phyloP scores from a whole-genome alignment of 2,797 vertebrate genomes.

The Galagoides demidoff region DNA sequence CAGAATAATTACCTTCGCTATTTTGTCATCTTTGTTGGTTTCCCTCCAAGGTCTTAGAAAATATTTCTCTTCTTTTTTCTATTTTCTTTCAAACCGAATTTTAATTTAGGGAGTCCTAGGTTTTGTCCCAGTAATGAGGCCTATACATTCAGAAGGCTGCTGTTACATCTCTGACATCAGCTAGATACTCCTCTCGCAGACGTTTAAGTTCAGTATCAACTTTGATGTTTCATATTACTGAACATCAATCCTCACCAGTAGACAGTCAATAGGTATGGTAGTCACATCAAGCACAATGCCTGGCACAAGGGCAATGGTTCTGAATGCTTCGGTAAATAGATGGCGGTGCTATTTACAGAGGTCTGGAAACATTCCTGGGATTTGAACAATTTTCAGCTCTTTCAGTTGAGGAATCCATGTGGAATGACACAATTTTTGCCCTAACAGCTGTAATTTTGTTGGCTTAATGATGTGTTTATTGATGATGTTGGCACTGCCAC shows the following conservation, averaged over 20 bases:
- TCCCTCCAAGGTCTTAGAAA: not conserved
- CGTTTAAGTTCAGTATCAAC: not conserved
- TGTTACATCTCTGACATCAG: not conserved
- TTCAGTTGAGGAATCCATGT: conserved; percentile 36
- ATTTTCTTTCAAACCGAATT: not conserved
- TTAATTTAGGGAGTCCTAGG: not conserved
- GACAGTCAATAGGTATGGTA: not conserved
- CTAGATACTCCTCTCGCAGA: not conserved
- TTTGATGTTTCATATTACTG: conserved; percentile 10
- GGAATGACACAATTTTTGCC: conserved; percentile 32
- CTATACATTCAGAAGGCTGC: not conserved
- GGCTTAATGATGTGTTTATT: conserved; percentile 64
- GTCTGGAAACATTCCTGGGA: conserved; percentile 26
- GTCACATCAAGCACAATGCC: not conserved
- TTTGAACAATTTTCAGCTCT: conserved; percentile 54
- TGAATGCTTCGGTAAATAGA: conserved; percentile 20
- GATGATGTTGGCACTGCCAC: conserved; percentile 16
- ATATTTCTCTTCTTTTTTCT: not conserved
- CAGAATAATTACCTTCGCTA: not conserved
- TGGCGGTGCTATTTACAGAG: not conserved
- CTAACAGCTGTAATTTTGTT: conserved; percentile 41
- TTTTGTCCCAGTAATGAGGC: not conserved
- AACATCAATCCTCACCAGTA: not conserved
- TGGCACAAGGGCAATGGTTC: not conserved
- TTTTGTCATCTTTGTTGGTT: conserved; percentile 33